Base-by-base conservation (phyloP, 1,140 invertebrate genomes). In the Drosophila eugracilis region DNA sequence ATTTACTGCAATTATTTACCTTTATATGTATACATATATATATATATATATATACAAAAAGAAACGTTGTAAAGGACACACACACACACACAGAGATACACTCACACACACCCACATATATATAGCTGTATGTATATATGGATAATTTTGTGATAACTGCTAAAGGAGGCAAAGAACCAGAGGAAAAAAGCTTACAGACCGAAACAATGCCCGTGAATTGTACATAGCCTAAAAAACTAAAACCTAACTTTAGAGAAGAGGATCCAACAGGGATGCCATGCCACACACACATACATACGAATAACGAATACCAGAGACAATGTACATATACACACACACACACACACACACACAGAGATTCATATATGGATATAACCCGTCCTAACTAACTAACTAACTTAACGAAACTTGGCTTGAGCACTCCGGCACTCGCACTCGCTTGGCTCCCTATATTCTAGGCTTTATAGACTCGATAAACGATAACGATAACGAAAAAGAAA, bases 1-100 rank as follows among this genome's bases (percentile, higher is more conserved):
- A 79, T 79, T 88, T 88, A 86, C 75, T 81, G 81, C 83, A 86
- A 86, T 88, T 88, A 88, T 86, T 81, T 88, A 88, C 74, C 63
- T 86, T 88, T 80, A 78, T 78, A 53, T 34, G 63, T 44, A 66
- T 41, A 55, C 24, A 41, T 77, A 74, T 74, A 81, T 70, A 62
- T 42, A 63, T 19, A n/a, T n/a, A 52, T 26, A 72, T 44, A 65
- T 39, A 54, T 14, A 54, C 12, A 70, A 7, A 59, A 14, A 60
- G 22, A 30, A 12, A 65, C 39, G 39, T 55, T 53, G 37, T 22
- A 53, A 32, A 53, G 47, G 49, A 41, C 21, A 74, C 41, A 50
- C 28, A 57, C n/a, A 45, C 30, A 52, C 9, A 44, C 7, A 55
- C 44, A 54, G 15, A 9, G 39, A 66, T 17, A 50, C 21, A 52